A percentile compares a stretch with the other conserved stretches of the same genome.
phyloP scores from a whole-genome alignment of 2,888 invertebrate genomes.

The Epistrophe grossulariae region DNA sequence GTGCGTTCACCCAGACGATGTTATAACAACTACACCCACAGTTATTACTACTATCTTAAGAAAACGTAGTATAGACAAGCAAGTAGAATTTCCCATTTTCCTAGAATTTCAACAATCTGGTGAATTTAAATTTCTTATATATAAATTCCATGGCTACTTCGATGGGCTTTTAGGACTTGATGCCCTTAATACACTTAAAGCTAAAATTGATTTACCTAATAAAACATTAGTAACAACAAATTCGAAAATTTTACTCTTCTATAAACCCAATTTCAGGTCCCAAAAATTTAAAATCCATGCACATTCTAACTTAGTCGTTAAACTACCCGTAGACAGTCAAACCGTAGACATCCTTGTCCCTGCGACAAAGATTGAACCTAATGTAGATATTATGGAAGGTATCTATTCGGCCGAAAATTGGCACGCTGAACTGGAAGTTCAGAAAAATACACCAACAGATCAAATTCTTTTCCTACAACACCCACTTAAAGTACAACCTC shows the following conservation, averaged over 20 bases:
- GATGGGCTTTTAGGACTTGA: constrained; percentile 10
- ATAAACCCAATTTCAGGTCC: not conserved
- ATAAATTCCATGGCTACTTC: constrained; percentile 19
- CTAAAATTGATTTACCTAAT: constrained; percentile 1
- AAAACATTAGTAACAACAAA: not conserved
- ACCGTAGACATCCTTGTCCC: constrained; percentile 3
- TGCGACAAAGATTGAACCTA: no score
- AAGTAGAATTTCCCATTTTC: constrained; percentile 5
- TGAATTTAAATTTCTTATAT: constrained; percentile 20
- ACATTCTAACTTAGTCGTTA: not conserved
- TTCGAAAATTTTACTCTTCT: not conserved
- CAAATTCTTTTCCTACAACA: no score
- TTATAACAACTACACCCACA: constrained; percentile 10
- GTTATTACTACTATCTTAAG: constrained; percentile 12
- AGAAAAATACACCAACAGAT: no score
- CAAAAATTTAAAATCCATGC: not conserved
- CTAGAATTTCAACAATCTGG: constrained; percentile 14
- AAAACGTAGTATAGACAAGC: constrained; percentile 14
- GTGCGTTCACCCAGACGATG: constrained; percentile 36
- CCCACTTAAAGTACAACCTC: no score
- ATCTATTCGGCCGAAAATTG: no score
- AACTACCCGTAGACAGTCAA: constrained; percentile 2
- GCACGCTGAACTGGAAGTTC: no score
- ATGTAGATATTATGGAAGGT: no score
- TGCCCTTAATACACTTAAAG: constrained; percentile 11